phyloP scores from a whole-genome alignment of 1,140 invertebrate genomes.

The Drosophila arizonae region DNA sequence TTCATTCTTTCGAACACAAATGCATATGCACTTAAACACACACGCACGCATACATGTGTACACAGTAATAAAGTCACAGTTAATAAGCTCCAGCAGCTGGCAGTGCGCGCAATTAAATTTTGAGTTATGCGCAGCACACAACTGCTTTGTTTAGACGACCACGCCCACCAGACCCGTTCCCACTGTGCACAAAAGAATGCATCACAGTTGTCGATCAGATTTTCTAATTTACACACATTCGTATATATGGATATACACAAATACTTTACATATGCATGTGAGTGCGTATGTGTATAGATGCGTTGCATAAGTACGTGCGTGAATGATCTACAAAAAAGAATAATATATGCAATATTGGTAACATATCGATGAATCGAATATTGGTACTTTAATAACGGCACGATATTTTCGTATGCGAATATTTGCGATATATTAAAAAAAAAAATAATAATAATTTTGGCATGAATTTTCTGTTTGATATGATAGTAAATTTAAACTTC shows the following conservation, averaged over 20 bases:
- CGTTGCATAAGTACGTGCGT: slow-evolving; percentile 4
- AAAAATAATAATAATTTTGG: neutral
- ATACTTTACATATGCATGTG: neutral
- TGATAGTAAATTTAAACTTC: neutral
- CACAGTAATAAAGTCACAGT: slow-evolving; percentile 4
- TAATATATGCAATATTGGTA: neutral
- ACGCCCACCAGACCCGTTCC: slow-evolving; percentile 19
- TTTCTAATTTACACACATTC: neutral
- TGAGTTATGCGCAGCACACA: slow-evolving; percentile 24
- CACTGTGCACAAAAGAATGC: slow-evolving; percentile 2
- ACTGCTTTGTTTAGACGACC: neutral
- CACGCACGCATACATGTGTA: neutral
- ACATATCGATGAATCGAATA: slow-evolving; percentile 11
- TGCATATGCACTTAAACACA: neutral
- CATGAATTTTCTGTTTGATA: neutral
- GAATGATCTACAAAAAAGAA: neutral
- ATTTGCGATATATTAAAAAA: neutral
- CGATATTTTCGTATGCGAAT: neutral
- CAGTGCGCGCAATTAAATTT: slow-evolving; percentile 33
- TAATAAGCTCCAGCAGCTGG: slow-evolving; percentile 29
- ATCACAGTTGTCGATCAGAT: neutral
- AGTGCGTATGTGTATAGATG: neutral
- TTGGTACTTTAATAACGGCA: neutral
- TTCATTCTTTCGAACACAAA: slow-evolving; percentile 27
- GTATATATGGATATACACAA: neutral